phyloP scores from a whole-genome alignment of 2,888 invertebrate species.

The Myathropa florea region DNA sequence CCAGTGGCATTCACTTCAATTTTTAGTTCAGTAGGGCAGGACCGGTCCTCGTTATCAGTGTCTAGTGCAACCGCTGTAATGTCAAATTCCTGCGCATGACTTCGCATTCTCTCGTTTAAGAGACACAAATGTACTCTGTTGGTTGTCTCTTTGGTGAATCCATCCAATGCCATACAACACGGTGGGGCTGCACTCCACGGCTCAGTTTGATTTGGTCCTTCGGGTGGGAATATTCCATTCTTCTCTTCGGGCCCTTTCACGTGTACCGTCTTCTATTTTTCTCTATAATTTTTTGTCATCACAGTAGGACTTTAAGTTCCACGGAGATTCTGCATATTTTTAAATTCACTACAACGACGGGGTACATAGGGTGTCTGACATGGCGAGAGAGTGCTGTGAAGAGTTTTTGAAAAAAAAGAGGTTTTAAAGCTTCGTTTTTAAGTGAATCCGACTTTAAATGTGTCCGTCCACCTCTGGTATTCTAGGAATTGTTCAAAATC shows the following conservation, averaged over 20 bases:
- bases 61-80: slow-evolving; percentile 50
- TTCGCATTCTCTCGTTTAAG: slow-evolving; percentile 1
- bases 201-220: not conserved
- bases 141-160: not conserved
- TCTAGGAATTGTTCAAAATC: no score
- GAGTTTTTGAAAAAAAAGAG: not conserved
- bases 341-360: not conserved
- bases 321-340: not conserved
- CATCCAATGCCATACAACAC: not conserved
- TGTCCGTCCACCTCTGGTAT: not conserved
- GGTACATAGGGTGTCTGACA: not conserved
- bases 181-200: not conserved
- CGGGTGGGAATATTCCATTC: not conserved
- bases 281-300: not conserved
- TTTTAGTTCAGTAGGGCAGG: slow-evolving; percentile 61
- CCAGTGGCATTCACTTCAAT: slow-evolving; percentile 24
- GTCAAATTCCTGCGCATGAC: slow-evolving; percentile 34
- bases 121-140: no score
- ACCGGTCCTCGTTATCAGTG: slow-evolving; percentile 40
- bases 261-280: not conserved
- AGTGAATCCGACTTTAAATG: not conserved
- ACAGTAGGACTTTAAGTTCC: not conserved
- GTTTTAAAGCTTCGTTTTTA: not conserved
- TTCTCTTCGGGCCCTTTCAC: not conserved
- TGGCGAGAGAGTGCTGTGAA: not conserved